Evolutionary conservation across 2,888 invertebrate genomes (phyloP).

Genomic region (Tinea semifulvella): DNA sequence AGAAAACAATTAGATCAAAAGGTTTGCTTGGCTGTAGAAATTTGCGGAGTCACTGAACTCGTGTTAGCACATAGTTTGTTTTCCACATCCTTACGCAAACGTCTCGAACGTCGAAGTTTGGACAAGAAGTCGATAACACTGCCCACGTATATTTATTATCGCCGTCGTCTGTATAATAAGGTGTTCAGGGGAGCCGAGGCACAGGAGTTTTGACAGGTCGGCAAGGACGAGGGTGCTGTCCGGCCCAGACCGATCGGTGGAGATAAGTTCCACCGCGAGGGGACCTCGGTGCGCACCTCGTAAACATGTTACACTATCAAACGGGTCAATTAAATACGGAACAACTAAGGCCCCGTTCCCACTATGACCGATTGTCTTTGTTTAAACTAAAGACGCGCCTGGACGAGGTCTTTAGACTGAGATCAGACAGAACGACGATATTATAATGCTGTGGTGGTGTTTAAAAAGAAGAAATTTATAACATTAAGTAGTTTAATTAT

Average conservation of each 20-base stretch:
- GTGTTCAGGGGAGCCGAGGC: conserved; percentile 10
- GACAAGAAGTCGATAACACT: conserved; percentile 10
- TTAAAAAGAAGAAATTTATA: too few species aligned
- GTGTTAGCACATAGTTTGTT: neutral
- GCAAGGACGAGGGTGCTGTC: conserved; percentile 3
- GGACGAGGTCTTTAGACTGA: too few species aligned
- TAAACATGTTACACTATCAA: conserved; percentile 4
- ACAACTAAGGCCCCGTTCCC: too few species aligned
- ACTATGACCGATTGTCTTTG: too few species aligned
- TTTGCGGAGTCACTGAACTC: conserved; percentile 5
- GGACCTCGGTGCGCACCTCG: neutral
- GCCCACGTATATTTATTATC: conserved; percentile 11
- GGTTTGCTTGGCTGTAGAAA: neutral
- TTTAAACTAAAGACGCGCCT: too few species aligned
- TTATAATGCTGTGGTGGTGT: too few species aligned
- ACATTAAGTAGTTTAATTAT: too few species aligned
- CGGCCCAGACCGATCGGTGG: conserved; percentile 8
- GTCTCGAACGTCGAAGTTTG: neutral
- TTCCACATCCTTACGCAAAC: conserved; percentile 1
- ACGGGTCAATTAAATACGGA: too few species aligned
- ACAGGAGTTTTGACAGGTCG: conserved; percentile 3
- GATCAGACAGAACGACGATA: too few species aligned
- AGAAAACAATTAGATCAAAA: neutral
- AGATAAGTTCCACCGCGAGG: conserved; percentile 6
- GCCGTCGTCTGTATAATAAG: conserved; percentile 8